Evolutionary conservation across 2,888 invertebrate species (phyloP), one percentile per base, ranked within the genome.

Genomic region (Sphaeridia pumilis): DNA sequence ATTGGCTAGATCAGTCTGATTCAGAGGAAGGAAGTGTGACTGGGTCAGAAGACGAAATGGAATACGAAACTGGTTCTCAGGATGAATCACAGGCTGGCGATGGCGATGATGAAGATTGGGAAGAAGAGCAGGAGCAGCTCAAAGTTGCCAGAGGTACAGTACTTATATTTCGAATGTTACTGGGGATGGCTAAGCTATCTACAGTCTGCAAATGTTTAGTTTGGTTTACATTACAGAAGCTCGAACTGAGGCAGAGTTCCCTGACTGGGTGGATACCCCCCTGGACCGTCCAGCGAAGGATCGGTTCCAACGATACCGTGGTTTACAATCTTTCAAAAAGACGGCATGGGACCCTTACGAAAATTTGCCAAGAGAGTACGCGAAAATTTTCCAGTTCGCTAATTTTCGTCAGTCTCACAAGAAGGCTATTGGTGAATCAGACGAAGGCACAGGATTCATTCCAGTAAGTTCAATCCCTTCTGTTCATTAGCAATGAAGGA

Each of bases 211-310:
- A n/a, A n/a, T n/a, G n/a, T n/a, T n/a, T n/a, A n/a, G n/a, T n/a
- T n/a, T n/a, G n/a, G n/a, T n/a, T n/a, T n/a, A n/a, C n/a, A n/a
- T n/a, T n/a, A n/a, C n/a, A 75, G 75, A 71, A 58, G 80, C 79
- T n/a, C 73, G 77, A 59, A 69, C 73, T 55, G 88, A 98, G 72
- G 78, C 80, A 52, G 78, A 85, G 74, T 98, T 93, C 74, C 98
- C 98, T 0, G 98, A 98, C 74, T 97, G 98, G 75, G 78, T 95
- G 2, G 97, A 98, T 69, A 97, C 95, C 1, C 97, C 97, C 0
- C 74, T 80, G 55, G 86, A 94, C 71, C 71, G 78, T 0, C 75
- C 83, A 1, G 95, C 95, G 0, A 78, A 83, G 65, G 78, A 80
- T 46, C 75, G 97, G 34, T 98, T 97, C 71, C 85, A 87, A 70